A percentile compares a stretch with the other conserved stretches of the same genome.
These are phyloP conservation scores for Cataglyphis hispanica DNA, from an alignment of 1,140 invertebrate genomes.

Conservation along the genomic window DNA sequence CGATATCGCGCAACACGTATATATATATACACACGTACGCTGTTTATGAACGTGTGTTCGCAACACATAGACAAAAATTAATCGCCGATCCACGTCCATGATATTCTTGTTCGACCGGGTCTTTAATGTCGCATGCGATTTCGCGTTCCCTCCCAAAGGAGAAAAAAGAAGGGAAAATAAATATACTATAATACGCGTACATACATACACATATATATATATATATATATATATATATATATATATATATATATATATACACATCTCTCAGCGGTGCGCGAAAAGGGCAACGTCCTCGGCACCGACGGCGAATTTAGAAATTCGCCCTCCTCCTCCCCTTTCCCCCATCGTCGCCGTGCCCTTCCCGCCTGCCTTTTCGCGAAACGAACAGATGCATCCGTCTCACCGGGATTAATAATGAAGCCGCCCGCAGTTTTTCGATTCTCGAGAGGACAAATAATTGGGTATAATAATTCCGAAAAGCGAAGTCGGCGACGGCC, in stretches of 20 bases:
- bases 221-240: slow-evolving; percentile 50
- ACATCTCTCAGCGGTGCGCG: not conserved
- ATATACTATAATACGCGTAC: slow-evolving; percentile 13
- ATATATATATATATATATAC: slow-evolving; percentile 36
- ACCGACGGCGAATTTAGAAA: slow-evolving; percentile 70
- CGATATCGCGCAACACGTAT: too few relatives aligned
- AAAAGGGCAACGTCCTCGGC: slow-evolving; percentile 70
- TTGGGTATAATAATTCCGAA: slow-evolving; percentile 31
- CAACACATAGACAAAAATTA: not conserved
- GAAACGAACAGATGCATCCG: slow-evolving; percentile 59
- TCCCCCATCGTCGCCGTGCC: not conserved
- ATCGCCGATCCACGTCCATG: slow-evolving; percentile 6
- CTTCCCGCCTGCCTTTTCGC: not conserved
- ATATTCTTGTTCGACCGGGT: slow-evolving; percentile 29
- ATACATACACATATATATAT: slow-evolving; percentile 30
- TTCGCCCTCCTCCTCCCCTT: not conserved
- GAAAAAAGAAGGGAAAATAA: too few relatives aligned
- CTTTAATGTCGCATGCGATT: not conserved
- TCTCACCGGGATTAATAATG: slow-evolving; percentile 70
- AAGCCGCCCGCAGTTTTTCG: slow-evolving; percentile 58
- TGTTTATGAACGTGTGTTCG: not conserved
- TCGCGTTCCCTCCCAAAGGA: slow-evolving; percentile 15
- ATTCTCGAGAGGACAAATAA: slow-evolving; percentile 65
- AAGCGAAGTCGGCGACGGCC: slow-evolving; percentile 31
- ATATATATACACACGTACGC: not conserved